A percentile compares a stretch with the other conserved stretches of the same genome.
phyloP scores from a whole-genome alignment of 2,888 invertebrate species.

The Glomeris marginata region DNA sequence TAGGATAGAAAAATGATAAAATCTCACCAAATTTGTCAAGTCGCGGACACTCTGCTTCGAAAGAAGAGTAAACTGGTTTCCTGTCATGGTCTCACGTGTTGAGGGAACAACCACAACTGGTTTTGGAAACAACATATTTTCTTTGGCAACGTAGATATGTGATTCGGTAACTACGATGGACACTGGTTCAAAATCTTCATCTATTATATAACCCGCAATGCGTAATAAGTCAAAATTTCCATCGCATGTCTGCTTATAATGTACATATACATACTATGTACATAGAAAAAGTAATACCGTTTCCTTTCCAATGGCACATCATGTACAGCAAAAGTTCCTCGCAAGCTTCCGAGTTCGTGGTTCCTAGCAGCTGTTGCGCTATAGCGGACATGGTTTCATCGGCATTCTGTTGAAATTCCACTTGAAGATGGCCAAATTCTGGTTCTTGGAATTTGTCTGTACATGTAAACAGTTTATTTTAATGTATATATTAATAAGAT shows the following conservation, averaged over 20 bases:
- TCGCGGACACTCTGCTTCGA: background rate
- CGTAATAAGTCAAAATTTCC: background rate
- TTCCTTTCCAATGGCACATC: constrained; percentile 12
- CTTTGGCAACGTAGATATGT: no score
- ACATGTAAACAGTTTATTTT: background rate
- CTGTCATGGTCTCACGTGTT: no score
- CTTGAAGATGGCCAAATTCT: background rate
- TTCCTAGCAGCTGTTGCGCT: constrained; percentile 4
- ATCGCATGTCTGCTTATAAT: no score
- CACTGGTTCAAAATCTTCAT: no score
- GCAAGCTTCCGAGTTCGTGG: background rate
- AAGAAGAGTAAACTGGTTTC: no score
- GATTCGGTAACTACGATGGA: no score
- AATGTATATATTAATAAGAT: background rate
- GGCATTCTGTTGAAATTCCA: constrained; percentile 1
- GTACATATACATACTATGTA: background rate
- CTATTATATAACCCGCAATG: background rate
- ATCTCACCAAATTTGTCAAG: background rate
- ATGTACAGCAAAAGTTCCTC: constrained; percentile 5
- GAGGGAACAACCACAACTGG: no score
- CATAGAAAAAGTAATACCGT: background rate
- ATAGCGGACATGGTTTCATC: constrained; percentile 6
- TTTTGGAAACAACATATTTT: no score
- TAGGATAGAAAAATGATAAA: background rate
- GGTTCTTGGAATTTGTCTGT: constrained; percentile 6